phyloP scores from a whole-genome alignment of 2,797 vertebrate species.

The Anabas testudineus region DNA sequence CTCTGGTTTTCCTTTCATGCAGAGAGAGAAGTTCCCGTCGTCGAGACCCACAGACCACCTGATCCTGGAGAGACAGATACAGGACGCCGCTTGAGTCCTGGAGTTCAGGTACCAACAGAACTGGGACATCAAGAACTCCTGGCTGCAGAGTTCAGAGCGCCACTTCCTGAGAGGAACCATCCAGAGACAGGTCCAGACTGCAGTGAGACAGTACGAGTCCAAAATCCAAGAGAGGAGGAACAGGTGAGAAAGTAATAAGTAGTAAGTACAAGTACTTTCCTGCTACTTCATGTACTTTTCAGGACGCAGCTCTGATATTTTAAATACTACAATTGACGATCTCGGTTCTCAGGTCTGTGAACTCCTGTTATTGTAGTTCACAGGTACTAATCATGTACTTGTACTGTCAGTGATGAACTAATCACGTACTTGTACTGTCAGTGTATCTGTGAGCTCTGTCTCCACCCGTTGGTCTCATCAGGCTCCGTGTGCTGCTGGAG shows the following conservation, averaged over 20 bases:
- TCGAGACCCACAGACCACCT: slow-evolving; percentile 40
- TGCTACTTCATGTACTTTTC: no score
- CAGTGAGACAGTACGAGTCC: slow-evolving; percentile 75
- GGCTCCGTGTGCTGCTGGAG: slow-evolving; percentile 87
- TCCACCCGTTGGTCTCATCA: slow-evolving; percentile 65
- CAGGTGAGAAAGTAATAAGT: no score
- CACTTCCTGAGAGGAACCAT: slow-evolving; percentile 68
- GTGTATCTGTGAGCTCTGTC: no score
- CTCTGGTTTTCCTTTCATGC: neutral
- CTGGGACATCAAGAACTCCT: slow-evolving; percentile 63
- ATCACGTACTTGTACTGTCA: no score
- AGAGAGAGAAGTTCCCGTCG: slow-evolving; percentile 55
- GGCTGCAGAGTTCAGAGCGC: slow-evolving; percentile 76
- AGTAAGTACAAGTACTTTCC: no score
- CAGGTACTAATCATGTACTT: no score
- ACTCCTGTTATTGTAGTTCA: no score
- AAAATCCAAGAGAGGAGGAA: slow-evolving; percentile 81
- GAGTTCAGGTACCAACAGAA: slow-evolving; percentile 73
- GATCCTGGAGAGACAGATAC: slow-evolving; percentile 60
- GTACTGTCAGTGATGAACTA: no score
- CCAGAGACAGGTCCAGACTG: slow-evolving; percentile 70
- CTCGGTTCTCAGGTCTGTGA: no score
- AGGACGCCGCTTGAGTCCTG: slow-evolving; percentile 62
- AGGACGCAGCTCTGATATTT: no score
- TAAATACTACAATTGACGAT: no score